Conservation (phyloP, 2,888 invertebrate genomes). For the Aradus depressus region DNA sequence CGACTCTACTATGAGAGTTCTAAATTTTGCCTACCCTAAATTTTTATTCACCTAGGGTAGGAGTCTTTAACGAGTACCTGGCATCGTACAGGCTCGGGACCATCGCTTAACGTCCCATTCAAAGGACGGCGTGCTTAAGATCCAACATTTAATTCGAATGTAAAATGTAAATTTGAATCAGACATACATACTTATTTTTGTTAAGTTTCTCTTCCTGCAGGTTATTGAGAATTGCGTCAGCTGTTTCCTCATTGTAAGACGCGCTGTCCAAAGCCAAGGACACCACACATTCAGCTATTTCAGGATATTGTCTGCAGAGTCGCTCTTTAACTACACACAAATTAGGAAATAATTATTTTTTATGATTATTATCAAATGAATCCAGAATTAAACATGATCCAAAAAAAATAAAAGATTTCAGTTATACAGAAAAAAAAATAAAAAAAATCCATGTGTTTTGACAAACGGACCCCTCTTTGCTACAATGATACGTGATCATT, state of each 20-base stretch:
- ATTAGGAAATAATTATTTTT: constrained; percentile 6
- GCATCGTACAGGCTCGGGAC: too few species aligned
- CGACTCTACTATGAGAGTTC: too few species aligned
- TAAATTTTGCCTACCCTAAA: too few species aligned
- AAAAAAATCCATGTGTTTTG: constrained; percentile 5
- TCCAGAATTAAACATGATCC: background rate
- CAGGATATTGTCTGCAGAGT: constrained; percentile 59
- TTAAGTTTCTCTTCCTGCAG: constrained; percentile 47
- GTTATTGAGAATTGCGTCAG: constrained; percentile 64
- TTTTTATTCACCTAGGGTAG: too few species aligned
- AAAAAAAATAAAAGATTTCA: constrained; percentile 2
- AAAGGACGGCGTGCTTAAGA: too few species aligned
- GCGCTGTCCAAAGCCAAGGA: constrained; percentile 79
- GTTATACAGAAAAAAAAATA: constrained; percentile 7
- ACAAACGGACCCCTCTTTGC: too few species aligned
- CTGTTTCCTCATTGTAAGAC: constrained; percentile 69
- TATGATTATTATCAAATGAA: background rate
- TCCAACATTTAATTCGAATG: too few species aligned
- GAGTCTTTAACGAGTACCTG: too few species aligned
- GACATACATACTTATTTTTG: constrained; percentile 15
- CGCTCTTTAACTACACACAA: constrained; percentile 51
- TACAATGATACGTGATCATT: too few species aligned
- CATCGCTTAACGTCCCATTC: too few species aligned
- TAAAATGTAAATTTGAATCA: background rate
- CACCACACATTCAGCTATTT: constrained; percentile 68